Conservation (phyloP, 37 sponge, comb jelly and placozoan species). For the Cladorhizidae sp. region DNA sequence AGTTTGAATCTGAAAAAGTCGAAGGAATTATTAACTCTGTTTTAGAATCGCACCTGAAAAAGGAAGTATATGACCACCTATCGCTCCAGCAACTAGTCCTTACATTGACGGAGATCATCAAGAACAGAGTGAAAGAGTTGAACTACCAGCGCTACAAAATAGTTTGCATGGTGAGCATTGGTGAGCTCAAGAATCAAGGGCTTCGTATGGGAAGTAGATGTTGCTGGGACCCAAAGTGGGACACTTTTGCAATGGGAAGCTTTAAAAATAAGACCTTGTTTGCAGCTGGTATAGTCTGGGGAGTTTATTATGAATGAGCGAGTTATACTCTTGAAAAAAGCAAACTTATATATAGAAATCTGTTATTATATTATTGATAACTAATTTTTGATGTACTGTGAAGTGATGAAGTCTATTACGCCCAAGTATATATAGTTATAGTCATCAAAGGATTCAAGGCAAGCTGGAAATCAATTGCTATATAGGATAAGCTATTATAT, state of each 20-base stretch:
- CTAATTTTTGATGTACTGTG: background rate
- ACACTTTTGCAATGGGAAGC: conserved; percentile 74
- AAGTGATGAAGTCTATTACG: background rate
- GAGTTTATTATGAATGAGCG: conserved; percentile 87
- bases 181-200: conserved; percentile 84
- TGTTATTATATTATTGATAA: no score
- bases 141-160: conserved; percentile 84
- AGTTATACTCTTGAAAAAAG: background rate
- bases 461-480: no score
- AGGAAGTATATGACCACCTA: conserved; percentile 71
- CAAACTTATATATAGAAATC: background rate
- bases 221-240: conserved; percentile 91
- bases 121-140: conserved; percentile 83
- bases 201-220: conserved; percentile 88
- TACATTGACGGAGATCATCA: conserved; percentile 76
- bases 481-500: no score
- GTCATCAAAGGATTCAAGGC: background rate
- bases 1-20: conserved; percentile 60
- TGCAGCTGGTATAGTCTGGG: conserved; percentile 91
- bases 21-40: conserved; percentile 63
- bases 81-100: conserved; percentile 57
- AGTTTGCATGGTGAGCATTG: conserved; percentile 87
- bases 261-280: conserved; percentile 91
- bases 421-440: background rate
- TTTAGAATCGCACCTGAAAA: conserved; percentile 65